Conservation (phyloP, 1,140 invertebrate species). For the Planococcus citri region DNA sequence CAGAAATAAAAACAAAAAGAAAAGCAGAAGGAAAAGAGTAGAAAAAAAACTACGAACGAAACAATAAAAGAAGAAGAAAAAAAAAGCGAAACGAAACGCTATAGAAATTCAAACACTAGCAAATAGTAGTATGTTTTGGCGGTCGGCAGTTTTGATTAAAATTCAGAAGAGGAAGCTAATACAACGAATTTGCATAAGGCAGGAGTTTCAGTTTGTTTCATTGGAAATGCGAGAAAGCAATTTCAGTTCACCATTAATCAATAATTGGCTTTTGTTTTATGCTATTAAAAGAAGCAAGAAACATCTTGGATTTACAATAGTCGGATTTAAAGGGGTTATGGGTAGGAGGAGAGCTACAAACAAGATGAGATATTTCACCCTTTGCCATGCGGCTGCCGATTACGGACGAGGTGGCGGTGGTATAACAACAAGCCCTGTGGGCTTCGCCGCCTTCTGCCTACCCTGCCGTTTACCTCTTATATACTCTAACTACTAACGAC, state of each 20-base stretch:
- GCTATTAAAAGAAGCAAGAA: constrained; percentile 20
- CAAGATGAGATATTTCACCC: constrained; percentile 18
- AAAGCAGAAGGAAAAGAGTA: background rate
- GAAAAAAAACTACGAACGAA: constrained; percentile 7
- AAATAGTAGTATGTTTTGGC: background rate
- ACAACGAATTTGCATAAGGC: constrained; percentile 18
- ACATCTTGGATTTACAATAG: constrained; percentile 19
- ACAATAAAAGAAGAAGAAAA: background rate
- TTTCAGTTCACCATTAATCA: constrained; percentile 19
- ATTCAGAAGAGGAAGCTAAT: constrained; percentile 19
- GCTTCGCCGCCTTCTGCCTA: constrained; percentile 12
- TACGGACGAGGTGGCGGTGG: background rate
- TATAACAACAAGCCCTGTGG: constrained; percentile 13
- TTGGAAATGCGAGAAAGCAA: constrained; percentile 20
- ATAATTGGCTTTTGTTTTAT: constrained; percentile 20
- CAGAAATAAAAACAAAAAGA: constrained; percentile 12
- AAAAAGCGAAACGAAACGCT: background rate
- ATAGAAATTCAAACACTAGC: constrained; percentile 15
- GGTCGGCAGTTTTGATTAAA: constrained; percentile 18
- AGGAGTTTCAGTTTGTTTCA: constrained; percentile 20
- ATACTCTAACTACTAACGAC: constrained; percentile 15
- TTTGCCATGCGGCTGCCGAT: constrained; percentile 10
- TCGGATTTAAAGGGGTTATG: constrained; percentile 14
- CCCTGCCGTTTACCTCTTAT: background rate
- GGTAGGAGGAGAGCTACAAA: background rate